Evolutionary conservation across 2,113 vertebrate genomes (phyloP), one percentile per base, ranked within the genome.

Genomic region (Rhinopomastus cyanomelas): DNA sequence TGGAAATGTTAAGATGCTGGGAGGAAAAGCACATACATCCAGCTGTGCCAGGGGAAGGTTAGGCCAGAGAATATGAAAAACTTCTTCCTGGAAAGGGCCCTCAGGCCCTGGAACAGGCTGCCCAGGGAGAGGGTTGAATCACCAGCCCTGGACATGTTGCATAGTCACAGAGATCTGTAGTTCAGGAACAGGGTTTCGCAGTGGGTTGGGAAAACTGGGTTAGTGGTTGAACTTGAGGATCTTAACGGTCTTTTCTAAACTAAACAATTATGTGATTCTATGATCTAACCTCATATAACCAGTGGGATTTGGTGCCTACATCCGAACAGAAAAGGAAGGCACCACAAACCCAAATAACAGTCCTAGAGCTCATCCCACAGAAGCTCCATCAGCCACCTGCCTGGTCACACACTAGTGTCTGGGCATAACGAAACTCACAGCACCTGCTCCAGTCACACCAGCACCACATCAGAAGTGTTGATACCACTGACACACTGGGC

Each of bases 401-500:
- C 62, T 5, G 44, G 22, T 13, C 64, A 26, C 34, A 12, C 8
- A 16, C 30, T 3, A 25, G 22, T 7, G 5, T 34, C 5, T 5
- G 1, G 0, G 48, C 26, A 51, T 34, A 15, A 16, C 7, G 22
- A 34, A 22, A 55, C 14, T 11, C 1, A 2, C 11, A 5, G 49
- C 15, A 14, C 26, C 16, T 36, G 21, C 46, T 66, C 53, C 23
- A 42, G 42, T 16, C 30, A 27, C 71, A 0, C 23, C 13, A 1
- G 29, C 46, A 60, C 5, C 44, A 4, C 14, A 22, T 19, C 32
- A 13, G 14, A 39, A 78, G 11, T 16, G 52, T 73, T 19, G 0
- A 6, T 10, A 3, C 1, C 66, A 8, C 52, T 3, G 27, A 30
- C 22, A 6, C 1, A 21, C 0, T 16, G 12, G 3, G 15, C 39